Conservation (phyloP, 2,888 invertebrate genomes). For the Monochamus alternatus region DNA sequence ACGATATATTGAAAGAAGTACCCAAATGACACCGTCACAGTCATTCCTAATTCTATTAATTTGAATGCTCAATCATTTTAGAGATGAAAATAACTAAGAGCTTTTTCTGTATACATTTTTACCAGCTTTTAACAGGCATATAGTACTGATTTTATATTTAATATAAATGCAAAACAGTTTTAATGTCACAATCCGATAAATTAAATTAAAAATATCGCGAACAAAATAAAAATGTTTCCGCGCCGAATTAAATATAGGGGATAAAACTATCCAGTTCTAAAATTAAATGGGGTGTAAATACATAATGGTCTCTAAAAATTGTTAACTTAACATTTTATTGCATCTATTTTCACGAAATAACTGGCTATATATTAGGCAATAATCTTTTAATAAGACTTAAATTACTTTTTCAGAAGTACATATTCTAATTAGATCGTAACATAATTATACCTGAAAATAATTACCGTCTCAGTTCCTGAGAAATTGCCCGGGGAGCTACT, state of each 20-base stretch:
- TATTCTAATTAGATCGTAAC: conserved; percentile 62
- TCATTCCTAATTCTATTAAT: conserved; percentile 6
- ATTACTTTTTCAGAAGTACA: conserved; percentile 59
- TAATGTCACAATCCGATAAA: conserved; percentile 20
- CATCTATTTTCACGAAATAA: conserved; percentile 32
- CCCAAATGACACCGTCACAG: conserved; percentile 5
- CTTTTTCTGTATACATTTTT: neutral
- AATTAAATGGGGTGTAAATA: conserved; percentile 33
- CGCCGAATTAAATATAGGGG: conserved; percentile 9
- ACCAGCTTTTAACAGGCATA: conserved; percentile 9
- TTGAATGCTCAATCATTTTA: conserved; percentile 16
- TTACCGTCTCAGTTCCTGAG: conserved; percentile 52
- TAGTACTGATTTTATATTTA: conserved; percentile 2
- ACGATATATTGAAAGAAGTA: no score
- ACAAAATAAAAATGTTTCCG: conserved; percentile 25
- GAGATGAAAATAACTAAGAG: conserved; percentile 18
- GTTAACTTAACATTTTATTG: conserved; percentile 24
- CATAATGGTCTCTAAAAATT: conserved; percentile 10
- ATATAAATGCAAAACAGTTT: neutral
- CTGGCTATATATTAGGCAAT: conserved; percentile 44
- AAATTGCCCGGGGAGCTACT: conserved; percentile 31
- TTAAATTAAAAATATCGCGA: conserved; percentile 29
- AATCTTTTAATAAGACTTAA: conserved; percentile 56
- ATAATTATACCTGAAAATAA: conserved; percentile 61
- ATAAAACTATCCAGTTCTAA: conserved; percentile 25